Evolutionary conservation across 2,113 vertebrate genomes (phyloP), one percentile per base, ranked within the genome.

Genomic region (Limnothrissa miodon): DNA sequence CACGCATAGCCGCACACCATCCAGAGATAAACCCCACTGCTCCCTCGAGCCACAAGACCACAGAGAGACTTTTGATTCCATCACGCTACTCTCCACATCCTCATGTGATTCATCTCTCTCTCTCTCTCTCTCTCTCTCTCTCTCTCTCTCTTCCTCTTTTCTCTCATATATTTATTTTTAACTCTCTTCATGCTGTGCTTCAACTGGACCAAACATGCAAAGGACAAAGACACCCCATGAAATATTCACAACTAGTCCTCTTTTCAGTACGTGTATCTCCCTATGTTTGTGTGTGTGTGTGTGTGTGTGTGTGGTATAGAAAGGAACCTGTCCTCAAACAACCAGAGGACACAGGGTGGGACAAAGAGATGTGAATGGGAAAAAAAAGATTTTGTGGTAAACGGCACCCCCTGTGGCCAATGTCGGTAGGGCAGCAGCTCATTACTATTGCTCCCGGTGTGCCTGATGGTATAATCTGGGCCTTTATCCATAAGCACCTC

Each of bases 381-480:
- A 33, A 2, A 29, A 36, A 29, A 74, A 4, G 25, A 74, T 74
- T 74, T 36, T 19, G 2, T 78, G 86, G 91, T 81, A 84, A 82
- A 79, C 51, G 79, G 86, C 83, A 84, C 92, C 92, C 81, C 90
- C 66, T 44, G 89, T 90, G 91, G 88, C 78, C 15, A 45, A n/a
- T 11, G 1, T 0, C 8, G 39, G 80, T n/a, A 82, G 10, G 74
- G 78, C 85, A n/a, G 78, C 0, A 66, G 66, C 66, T 53, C 29
- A 8, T 36, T 8, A 53, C 23, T 0, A 6, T 45, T 74, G 66
- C 29, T 74, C 33, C 66, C 33, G 29, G 29, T 48, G 51, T 59
- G 53, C 17, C 13, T 83, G 56, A 48, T 36, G 44, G 78, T 39
- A 84, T 25, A 48, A 29, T 81, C 13, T 78, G 81, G 82, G 70